phyloP scores from a whole-genome alignment of 2,888 invertebrate genomes.

The Reticulitermes lucifugus region DNA sequence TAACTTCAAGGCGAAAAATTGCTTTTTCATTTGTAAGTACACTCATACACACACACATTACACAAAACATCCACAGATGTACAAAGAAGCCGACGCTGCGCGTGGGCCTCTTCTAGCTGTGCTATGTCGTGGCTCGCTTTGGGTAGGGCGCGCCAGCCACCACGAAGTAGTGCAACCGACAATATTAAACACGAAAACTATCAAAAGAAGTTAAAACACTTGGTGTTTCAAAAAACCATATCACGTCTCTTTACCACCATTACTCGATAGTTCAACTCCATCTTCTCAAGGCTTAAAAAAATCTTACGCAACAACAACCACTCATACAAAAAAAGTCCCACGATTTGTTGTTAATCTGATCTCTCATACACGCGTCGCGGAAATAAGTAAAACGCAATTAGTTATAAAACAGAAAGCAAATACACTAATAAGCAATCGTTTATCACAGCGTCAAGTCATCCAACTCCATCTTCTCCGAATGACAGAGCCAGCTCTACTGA shows the following conservation, averaged over 20 bases:
- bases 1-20: background rate
- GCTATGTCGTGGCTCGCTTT: conserved; percentile 2
- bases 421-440: conserved; percentile 45
- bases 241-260: conserved; percentile 25
- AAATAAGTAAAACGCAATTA: conserved; percentile 43
- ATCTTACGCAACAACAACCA: background rate
- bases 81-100: conserved; percentile 33
- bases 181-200: background rate
- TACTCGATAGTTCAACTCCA: conserved; percentile 9
- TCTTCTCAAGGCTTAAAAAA: background rate
- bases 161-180: background rate
- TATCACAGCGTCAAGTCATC: conserved; percentile 22
- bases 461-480: conserved; percentile 36
- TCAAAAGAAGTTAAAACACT: background rate
- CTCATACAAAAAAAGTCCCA: background rate
- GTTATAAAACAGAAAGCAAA: conserved; percentile 42
- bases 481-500: conserved; percentile 26
- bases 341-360: background rate
- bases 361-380: conserved; percentile 36
- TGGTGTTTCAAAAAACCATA: conserved; percentile 1
- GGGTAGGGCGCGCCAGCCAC: conserved; percentile 25
- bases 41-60: conserved; percentile 36
- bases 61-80: conserved; percentile 51
- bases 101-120: conserved; percentile 27
- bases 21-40: conserved; percentile 33